Conservation (phyloP, 1,140 invertebrate genomes). For the Protaetia brevitarsis region DNA sequence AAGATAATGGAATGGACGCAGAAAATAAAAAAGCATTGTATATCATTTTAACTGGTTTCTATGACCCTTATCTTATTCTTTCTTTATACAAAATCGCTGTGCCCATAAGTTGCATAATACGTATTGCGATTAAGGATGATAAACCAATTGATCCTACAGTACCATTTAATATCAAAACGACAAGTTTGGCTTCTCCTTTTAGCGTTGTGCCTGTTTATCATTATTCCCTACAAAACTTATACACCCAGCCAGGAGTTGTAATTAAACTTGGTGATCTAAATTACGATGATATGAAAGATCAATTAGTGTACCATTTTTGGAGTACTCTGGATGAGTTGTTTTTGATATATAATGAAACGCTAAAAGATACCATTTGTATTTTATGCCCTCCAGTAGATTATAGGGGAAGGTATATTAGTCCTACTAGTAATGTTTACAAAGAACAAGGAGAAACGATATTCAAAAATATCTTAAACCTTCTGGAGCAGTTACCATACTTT, state of each 20-base stretch:
- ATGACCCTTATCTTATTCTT: constrained; percentile 3
- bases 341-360: background rate
- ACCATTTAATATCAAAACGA: background rate
- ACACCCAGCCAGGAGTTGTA: background rate
- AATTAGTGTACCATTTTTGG: constrained; percentile 14
- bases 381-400: background rate
- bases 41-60: constrained; percentile 15
- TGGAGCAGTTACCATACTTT: background rate
- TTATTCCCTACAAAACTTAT: background rate
- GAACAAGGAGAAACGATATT: constrained; percentile 5
- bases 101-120: background rate
- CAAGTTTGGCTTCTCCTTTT: background rate
- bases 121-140: background rate
- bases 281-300: constrained; percentile 6
- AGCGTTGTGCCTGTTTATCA: constrained; percentile 3
- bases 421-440: background rate
- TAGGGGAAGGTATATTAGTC: background rate
- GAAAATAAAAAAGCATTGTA: background rate
- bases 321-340: background rate
- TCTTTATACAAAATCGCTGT: background rate
- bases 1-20: background rate
- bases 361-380: background rate
- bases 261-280: background rate
- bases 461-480: background rate
- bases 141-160: background rate